Conservation (phyloP, 2,888 invertebrate genomes). For the Carterocephalus palaemon region DNA sequence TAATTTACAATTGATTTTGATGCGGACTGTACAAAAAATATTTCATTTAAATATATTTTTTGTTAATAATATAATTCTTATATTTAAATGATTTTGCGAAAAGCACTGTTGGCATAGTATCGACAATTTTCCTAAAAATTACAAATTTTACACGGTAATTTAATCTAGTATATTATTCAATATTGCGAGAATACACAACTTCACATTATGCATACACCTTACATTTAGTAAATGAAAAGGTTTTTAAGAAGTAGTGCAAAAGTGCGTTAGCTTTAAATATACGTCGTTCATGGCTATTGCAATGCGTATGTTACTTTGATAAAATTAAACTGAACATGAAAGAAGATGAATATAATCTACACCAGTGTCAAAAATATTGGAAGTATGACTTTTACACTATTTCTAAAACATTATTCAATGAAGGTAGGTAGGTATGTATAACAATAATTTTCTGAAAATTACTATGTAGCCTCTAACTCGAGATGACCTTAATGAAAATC, state of each 20-base stretch:
- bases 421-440: no score
- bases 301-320: slow-evolving; percentile 15
- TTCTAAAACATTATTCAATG: slow-evolving; percentile 14
- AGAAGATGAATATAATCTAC: slow-evolving; percentile 8
- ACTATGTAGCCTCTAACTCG: slow-evolving; percentile 50
- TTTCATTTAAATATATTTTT: slow-evolving; percentile 43
- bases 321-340: slow-evolving; percentile 8
- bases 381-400: slow-evolving; percentile 8
- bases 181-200: slow-evolving; percentile 10
- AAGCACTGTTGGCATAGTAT: slow-evolving; percentile 64
- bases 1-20: slow-evolving; percentile 51
- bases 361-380: not conserved
- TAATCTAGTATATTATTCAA: slow-evolving; percentile 9
- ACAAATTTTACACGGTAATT: no score
- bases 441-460: slow-evolving; percentile 36
- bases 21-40: slow-evolving; percentile 46
- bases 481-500: slow-evolving; percentile 50
- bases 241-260: slow-evolving; percentile 20
- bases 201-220: slow-evolving; percentile 7
- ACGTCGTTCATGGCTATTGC: slow-evolving; percentile 17
- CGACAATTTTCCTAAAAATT: slow-evolving; percentile 36
- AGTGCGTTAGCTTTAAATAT: not conserved
- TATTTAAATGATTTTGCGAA: slow-evolving; percentile 48
- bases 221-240: slow-evolving; percentile 16
- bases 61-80: slow-evolving; percentile 46